Percentiles rank a stretch among this genome's conserved stretches.
Evolutionary conservation across 2,888 invertebrate species (phyloP).

Genomic region (Cataglyphis altisquamis): DNA sequence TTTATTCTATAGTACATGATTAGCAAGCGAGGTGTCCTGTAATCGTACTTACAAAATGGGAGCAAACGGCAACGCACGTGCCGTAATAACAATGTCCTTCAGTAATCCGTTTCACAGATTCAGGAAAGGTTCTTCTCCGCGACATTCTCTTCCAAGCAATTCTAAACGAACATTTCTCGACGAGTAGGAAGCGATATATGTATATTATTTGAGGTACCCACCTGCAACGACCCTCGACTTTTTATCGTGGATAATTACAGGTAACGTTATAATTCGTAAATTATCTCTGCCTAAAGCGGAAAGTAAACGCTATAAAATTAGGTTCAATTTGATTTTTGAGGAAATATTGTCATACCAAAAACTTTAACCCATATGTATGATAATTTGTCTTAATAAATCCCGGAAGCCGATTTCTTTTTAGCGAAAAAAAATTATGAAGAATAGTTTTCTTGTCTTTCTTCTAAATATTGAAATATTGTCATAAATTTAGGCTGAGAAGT

Average conservation of each 20-base stretch:
- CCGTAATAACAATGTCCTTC: constrained; percentile 20
- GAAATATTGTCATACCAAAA: not conserved
- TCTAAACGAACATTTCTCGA: constrained; percentile 20
- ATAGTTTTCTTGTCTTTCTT: not conserved
- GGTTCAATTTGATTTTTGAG: constrained; percentile 2
- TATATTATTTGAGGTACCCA: constrained; percentile 39
- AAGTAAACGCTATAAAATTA: constrained; percentile 10
- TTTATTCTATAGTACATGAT: not conserved
- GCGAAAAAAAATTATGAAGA: not conserved
- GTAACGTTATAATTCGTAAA: constrained; percentile 45
- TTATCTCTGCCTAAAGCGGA: constrained; percentile 12
- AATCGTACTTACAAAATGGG: not conserved
- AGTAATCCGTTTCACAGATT: constrained; percentile 9
- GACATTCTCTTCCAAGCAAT: constrained; percentile 27
- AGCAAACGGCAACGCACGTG: not conserved
- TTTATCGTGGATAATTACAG: constrained; percentile 33
- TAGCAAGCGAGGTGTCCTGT: not conserved
- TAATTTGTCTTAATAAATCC: not conserved
- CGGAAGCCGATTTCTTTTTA: not conserved
- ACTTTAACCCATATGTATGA: not conserved
- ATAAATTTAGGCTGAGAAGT: not conserved
- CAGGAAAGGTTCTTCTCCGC: constrained; percentile 15
- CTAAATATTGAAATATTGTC: not conserved
- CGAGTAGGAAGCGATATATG: not conserved
- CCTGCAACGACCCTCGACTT: constrained; percentile 46